phyloP scores from a whole-genome alignment of 2,888 invertebrate species.

The Notodromas monacha region DNA sequence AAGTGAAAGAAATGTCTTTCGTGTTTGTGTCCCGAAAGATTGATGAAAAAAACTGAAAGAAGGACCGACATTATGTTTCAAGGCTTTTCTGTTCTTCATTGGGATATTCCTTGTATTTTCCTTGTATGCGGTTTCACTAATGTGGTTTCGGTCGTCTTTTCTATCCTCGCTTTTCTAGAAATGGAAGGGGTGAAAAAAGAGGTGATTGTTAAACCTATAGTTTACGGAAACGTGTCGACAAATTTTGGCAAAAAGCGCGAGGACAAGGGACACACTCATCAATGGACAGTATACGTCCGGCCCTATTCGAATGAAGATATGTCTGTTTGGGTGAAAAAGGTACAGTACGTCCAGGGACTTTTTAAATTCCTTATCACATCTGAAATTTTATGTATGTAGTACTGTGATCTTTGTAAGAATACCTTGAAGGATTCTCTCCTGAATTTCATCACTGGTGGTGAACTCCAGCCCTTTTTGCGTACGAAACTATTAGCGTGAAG shows the following conservation, averaged over 20 bases:
- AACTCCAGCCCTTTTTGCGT: too few relatives aligned
- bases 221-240: slow-evolving; percentile 78
- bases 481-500: too few relatives aligned
- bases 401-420: neutral
- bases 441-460: neutral
- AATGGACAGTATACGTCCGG: slow-evolving; percentile 89
- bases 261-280: slow-evolving; percentile 91
- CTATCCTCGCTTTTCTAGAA: too few relatives aligned
- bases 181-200: too few relatives aligned
- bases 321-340: slow-evolving; percentile 66
- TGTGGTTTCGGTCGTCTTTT: too few relatives aligned
- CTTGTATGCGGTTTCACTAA: too few relatives aligned
- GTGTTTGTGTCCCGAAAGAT: too few relatives aligned
- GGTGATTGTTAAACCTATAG: slow-evolving; percentile 65
- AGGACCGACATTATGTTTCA: too few relatives aligned
- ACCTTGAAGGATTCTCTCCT: neutral
- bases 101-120: too few relatives aligned
- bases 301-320: slow-evolving; percentile 75
- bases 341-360: slow-evolving; percentile 7
- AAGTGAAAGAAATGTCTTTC: too few relatives aligned
- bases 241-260: slow-evolving; percentile 86
- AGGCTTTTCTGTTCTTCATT: too few relatives aligned
- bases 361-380: neutral
- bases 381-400: neutral
- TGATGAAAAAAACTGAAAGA: too few relatives aligned